phyloP scores from a whole-genome alignment of 2,888 invertebrate species.

The Ophonus ardosiacus region DNA sequence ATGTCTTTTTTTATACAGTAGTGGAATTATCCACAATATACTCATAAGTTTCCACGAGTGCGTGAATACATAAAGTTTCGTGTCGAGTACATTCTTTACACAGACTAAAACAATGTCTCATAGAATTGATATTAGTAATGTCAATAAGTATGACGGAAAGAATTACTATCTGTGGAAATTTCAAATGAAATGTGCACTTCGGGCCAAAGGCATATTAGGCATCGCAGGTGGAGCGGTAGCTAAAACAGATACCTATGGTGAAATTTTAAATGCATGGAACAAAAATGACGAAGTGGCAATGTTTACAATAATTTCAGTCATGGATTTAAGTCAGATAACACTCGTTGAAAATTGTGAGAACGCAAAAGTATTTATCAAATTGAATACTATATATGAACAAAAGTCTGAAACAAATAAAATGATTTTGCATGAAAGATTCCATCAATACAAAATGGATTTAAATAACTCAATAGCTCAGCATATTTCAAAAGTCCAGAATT shows the following conservation, averaged over 20 bases:
- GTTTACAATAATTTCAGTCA: constrained; percentile 7
- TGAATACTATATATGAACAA: no score
- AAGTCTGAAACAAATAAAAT: no score
- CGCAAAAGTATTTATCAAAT: constrained; percentile 65
- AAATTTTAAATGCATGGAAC: background rate
- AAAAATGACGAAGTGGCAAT: constrained; percentile 16
- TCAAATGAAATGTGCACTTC: background rate
- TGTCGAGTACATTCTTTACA: no score
- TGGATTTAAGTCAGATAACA: constrained; percentile 19
- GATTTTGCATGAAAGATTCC: constrained; percentile 66
- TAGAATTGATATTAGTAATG: no score
- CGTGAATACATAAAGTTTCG: no score
- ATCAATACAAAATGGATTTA: background rate
- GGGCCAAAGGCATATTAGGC: background rate
- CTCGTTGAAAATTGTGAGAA: constrained; percentile 67
- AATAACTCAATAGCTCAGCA: background rate
- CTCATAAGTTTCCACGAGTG: no score
- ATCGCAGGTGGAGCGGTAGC: background rate
- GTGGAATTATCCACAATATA: no score
- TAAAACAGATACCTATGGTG: constrained; percentile 4
- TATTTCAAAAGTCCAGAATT: background rate
- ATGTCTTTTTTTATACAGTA: no score
- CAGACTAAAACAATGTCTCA: no score
- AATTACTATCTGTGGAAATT: background rate
- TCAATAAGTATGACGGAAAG: background rate